Conservation (phyloP, 2,888 invertebrate genomes). For the Napeogenes inachia region DNA sequence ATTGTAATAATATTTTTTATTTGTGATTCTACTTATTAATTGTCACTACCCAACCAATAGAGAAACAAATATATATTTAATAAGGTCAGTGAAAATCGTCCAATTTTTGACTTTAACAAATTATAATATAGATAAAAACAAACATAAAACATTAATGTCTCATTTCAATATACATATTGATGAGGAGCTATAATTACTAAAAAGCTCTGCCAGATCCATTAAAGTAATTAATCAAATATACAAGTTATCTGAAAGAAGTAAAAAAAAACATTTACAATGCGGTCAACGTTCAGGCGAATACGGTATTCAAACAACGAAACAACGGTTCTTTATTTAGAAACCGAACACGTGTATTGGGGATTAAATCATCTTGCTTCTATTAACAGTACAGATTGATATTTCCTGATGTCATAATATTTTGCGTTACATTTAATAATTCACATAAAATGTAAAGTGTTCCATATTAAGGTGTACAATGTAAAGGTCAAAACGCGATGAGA, state of each 20-base stretch:
- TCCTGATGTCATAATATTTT: slow-evolving; percentile 45
- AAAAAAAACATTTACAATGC: slow-evolving; percentile 54
- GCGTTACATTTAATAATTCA: too few relatives aligned
- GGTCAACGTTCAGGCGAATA: slow-evolving; percentile 57
- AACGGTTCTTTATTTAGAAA: slow-evolving; percentile 70
- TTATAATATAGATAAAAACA: background rate
- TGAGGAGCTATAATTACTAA: background rate
- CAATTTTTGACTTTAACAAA: too few relatives aligned
- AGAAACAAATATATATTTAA: too few relatives aligned
- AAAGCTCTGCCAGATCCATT: slow-evolving; percentile 23
- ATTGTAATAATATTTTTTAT: too few relatives aligned
- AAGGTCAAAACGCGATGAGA: slow-evolving; percentile 45
- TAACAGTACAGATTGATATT: slow-evolving; percentile 48
- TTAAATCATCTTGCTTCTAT: slow-evolving; percentile 60
- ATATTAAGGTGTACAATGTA: background rate
- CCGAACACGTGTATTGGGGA: slow-evolving; percentile 55
- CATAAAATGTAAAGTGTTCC: background rate
- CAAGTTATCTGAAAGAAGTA: slow-evolving; percentile 39
- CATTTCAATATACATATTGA: background rate
- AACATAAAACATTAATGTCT: background rate
- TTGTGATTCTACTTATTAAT: too few relatives aligned
- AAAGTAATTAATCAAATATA: slow-evolving; percentile 42
- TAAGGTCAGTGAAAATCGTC: too few relatives aligned
- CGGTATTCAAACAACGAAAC: slow-evolving; percentile 61
- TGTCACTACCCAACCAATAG: too few relatives aligned